Conservation (phyloP, 2,888 invertebrate genomes). For the Trichogramma dendrolimi region DNA sequence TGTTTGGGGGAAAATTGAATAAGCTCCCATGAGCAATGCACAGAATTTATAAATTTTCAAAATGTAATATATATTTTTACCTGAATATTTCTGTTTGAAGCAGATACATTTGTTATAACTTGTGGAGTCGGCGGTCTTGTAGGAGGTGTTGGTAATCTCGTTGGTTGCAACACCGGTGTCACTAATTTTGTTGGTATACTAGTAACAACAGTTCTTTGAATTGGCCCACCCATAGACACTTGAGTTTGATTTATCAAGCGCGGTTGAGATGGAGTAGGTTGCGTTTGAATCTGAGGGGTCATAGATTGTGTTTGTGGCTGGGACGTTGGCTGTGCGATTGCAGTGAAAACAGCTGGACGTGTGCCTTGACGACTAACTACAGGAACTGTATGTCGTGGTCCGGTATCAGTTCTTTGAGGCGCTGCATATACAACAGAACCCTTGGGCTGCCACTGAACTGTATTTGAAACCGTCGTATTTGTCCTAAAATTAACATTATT, state of each 20-base stretch:
- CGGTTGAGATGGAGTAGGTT: constrained; percentile 36
- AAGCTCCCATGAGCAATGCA: too few relatives aligned
- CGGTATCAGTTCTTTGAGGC: constrained; percentile 35
- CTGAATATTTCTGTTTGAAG: too few relatives aligned
- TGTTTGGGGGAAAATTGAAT: too few relatives aligned
- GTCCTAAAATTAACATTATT: too few relatives aligned
- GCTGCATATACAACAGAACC: constrained; percentile 47
- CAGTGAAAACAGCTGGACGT: constrained; percentile 35
- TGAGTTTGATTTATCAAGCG: constrained; percentile 43
- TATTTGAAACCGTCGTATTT: constrained; percentile 41
- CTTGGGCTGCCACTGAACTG: constrained; percentile 47
- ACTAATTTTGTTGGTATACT: constrained; percentile 45
- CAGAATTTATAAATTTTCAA: too few relatives aligned
- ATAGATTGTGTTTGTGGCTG: constrained; percentile 8
- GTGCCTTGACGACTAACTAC: constrained; percentile 43
- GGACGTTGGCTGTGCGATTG: constrained; percentile 23
- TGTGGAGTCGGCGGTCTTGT: constrained; percentile 43
- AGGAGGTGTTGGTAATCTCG: constrained; percentile 44
- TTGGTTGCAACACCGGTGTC: constrained; percentile 44
- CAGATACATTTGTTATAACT: constrained; percentile 32
- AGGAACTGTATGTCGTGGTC: constrained; percentile 41
- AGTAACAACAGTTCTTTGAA: constrained; percentile 47
- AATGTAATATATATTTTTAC: too few relatives aligned
- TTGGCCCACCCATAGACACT: constrained; percentile 37
- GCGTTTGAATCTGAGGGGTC: constrained; percentile 27